phyloP scores from a whole-genome alignment of 1,140 invertebrate genomes.

The Dreissena polymorpha region DNA sequence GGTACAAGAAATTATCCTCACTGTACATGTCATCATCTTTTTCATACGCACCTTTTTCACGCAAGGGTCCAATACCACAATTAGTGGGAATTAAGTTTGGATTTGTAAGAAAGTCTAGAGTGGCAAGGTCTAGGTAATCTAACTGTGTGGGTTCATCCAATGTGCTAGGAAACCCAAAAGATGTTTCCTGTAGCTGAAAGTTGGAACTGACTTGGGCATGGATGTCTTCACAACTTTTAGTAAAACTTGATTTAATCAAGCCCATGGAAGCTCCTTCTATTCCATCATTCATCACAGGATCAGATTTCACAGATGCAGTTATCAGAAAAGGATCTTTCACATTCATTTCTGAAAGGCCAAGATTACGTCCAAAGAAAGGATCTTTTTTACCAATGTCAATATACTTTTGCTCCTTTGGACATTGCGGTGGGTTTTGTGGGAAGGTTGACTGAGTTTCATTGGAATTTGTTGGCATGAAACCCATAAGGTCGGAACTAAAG shows the following conservation, averaged over 20 bases:
- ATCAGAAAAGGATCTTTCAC: slow-evolving; percentile 51
- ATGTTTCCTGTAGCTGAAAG: slow-evolving; percentile 31
- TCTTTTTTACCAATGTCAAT: slow-evolving; percentile 52
- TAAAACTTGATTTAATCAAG: slow-evolving; percentile 27
- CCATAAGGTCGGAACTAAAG: slow-evolving; percentile 32
- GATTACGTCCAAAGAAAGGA: slow-evolving; percentile 43
- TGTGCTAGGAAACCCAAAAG: slow-evolving; percentile 50
- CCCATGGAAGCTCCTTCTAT: not conserved
- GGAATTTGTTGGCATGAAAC: slow-evolving; percentile 7
- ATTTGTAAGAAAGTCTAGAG: slow-evolving; percentile 50
- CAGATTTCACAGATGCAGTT: slow-evolving; percentile 34
- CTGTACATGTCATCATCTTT: slow-evolving; percentile 31
- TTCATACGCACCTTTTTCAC: slow-evolving; percentile 8
- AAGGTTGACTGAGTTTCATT: slow-evolving; percentile 30
- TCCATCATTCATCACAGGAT: too few species aligned
- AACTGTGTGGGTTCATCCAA: slow-evolving; percentile 52
- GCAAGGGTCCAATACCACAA: not conserved
- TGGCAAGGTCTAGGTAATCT: slow-evolving; percentile 51
- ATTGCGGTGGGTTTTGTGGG: slow-evolving; percentile 40
- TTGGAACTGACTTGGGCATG: slow-evolving; percentile 17
- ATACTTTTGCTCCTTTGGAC: slow-evolving; percentile 9
- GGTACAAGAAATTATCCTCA: slow-evolving; percentile 4
- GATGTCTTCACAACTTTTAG: slow-evolving; percentile 40
- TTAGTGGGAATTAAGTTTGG: slow-evolving; percentile 20
- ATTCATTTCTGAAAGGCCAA: slow-evolving; percentile 30